Evolutionary conservation across 2,797 vertebrate species (phyloP).

Genomic region (Chaenodraco wilsoni): DNA sequence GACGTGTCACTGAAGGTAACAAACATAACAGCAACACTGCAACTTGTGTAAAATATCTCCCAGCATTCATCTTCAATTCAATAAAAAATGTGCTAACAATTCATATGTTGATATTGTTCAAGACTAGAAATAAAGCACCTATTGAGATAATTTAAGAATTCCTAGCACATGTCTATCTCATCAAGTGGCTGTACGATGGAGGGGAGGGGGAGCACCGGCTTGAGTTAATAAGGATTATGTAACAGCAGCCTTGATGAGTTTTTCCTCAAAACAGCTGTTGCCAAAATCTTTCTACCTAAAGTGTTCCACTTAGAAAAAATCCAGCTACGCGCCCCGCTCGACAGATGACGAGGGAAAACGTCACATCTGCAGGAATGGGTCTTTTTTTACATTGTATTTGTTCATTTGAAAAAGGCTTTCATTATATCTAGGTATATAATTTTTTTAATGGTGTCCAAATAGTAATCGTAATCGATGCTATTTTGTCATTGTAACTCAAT

Average conservation of each 20-base stretch:
- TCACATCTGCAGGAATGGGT: constrained; percentile 38
- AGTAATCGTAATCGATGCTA: not conserved
- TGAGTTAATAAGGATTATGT: constrained; percentile 81
- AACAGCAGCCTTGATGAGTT: constrained; percentile 82
- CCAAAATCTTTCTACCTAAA: constrained; percentile 73
- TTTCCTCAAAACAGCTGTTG: constrained; percentile 83
- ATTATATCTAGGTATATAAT: not conserved
- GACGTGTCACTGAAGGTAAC: not conserved
- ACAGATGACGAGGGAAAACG: constrained; percentile 49
- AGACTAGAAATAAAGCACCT: constrained; percentile 25
- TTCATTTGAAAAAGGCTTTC: constrained; percentile 9
- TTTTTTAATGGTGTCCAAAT: not conserved
- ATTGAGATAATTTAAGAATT: constrained; percentile 47
- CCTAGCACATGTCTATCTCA: constrained; percentile 59
- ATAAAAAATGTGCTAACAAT: not conserved
- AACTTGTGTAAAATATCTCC: not conserved
- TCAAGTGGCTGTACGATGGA: constrained; percentile 58
- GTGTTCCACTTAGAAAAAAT: constrained; percentile 67
- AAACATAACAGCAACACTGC: not conserved
- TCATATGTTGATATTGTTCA: not conserved
- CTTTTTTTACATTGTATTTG: constrained; percentile 14
- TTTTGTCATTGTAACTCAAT: constrained; percentile 10
- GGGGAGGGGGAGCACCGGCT: constrained; percentile 54
- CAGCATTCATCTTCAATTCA: not conserved
- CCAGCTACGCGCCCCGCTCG: constrained; percentile 36